Evolutionary conservation across 2,888 invertebrate genomes (phyloP).

Genomic region (Trachelus troglodyta): DNA sequence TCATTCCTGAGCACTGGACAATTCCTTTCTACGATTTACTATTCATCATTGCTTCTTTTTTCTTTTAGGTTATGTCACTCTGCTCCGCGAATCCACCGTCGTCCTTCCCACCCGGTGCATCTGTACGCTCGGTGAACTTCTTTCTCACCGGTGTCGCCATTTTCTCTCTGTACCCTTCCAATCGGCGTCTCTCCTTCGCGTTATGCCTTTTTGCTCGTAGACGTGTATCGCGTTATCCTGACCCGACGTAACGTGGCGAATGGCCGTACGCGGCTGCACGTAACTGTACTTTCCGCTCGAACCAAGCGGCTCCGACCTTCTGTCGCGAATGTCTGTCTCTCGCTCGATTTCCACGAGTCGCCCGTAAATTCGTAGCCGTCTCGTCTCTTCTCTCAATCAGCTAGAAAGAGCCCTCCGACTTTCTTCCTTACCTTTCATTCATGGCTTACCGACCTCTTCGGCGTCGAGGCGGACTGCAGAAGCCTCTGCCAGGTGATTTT

Average conservation of each 20-base stretch:
- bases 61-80: not conserved
- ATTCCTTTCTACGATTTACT: not conserved
- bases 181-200: not conserved
- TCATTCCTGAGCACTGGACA: not conserved
- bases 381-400: not conserved
- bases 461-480: not conserved
- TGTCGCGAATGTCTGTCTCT: not conserved
- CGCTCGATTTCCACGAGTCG: not conserved
- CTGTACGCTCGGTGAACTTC: not conserved
- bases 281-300: slow-evolving; percentile 35
- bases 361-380: not conserved
- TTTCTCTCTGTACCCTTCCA: not conserved
- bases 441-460: not conserved
- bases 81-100: not conserved
- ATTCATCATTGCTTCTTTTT: not conserved
- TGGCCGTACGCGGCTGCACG: slow-evolving; percentile 20
- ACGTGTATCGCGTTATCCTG: slow-evolving; percentile 32
- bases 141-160: not conserved
- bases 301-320: slow-evolving; percentile 10
- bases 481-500: not conserved
- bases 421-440: not conserved
- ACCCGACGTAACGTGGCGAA: slow-evolving; percentile 33
- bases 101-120: not conserved
- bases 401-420: not conserved
- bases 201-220: slow-evolving; percentile 6